Conservation (phyloP, 2,113 vertebrate genomes). For the Salvelinus namaycush region DNA sequence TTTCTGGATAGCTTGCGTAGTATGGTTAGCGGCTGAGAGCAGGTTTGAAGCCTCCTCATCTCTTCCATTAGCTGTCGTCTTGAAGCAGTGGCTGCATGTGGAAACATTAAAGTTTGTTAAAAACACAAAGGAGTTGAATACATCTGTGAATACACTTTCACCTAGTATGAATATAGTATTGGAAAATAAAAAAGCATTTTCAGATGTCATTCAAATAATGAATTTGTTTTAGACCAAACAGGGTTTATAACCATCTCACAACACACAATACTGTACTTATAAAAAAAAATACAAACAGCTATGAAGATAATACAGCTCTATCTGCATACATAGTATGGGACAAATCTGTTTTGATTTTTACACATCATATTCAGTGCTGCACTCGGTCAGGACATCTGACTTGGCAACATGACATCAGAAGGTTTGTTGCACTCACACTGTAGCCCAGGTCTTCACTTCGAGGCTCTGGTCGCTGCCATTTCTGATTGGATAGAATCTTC, state of each 20-base stretch:
- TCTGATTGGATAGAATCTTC: conserved; percentile 76
- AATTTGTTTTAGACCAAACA: not conserved
- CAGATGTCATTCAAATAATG: too few relatives aligned
- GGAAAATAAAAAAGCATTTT: too few relatives aligned
- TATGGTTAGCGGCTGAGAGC: not conserved
- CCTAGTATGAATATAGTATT: too few relatives aligned
- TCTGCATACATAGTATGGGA: too few relatives aligned
- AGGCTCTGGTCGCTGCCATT: conserved; percentile 83
- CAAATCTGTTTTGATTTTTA: too few relatives aligned
- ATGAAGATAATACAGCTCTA: not conserved
- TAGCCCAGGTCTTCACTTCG: conserved; percentile 65
- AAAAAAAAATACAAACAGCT: not conserved
- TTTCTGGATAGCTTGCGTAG: not conserved
- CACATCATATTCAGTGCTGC: too few relatives aligned
- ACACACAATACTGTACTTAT: not conserved
- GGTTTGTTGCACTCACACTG: conserved; percentile 55
- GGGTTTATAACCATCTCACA: not conserved
- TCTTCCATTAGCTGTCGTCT: conserved; percentile 57
- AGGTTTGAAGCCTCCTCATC: not conserved
- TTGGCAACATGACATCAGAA: too few relatives aligned
- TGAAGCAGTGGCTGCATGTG: conserved; percentile 64
- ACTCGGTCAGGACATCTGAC: too few relatives aligned
- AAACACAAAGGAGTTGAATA: not conserved
- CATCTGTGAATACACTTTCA: conserved; percentile 4
- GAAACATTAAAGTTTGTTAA: conserved; percentile 17